phyloP scores from a whole-genome alignment of 2,113 vertebrate genomes.

The Formicarius rufipectus region DNA sequence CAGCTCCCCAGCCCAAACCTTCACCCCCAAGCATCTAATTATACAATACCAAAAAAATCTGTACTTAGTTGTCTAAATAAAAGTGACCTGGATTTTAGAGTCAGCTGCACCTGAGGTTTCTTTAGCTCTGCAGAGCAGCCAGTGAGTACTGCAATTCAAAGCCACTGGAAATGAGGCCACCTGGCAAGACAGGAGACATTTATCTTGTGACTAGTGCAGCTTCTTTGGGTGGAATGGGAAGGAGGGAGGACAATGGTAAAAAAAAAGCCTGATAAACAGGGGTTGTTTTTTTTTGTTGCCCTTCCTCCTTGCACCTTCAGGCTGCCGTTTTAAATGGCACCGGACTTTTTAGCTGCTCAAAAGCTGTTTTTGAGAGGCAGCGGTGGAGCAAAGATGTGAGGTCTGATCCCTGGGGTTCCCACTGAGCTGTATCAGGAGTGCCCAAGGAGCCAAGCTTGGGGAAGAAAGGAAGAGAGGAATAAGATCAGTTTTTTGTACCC shows the following conservation, averaged over 20 bases:
- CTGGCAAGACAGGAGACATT: background rate
- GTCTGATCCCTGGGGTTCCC: background rate
- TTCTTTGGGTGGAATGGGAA: background rate
- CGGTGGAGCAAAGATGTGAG: background rate
- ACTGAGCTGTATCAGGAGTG: background rate
- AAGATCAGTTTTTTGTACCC: background rate
- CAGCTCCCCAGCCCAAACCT: background rate
- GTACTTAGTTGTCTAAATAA: conserved; percentile 1
- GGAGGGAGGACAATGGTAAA: background rate
- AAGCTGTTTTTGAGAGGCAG: background rate
- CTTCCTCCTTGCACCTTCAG: background rate
- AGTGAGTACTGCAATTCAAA: background rate
- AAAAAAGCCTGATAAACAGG: background rate
- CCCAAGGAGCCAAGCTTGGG: background rate
- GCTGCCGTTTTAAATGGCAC: background rate
- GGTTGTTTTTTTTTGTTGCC: background rate
- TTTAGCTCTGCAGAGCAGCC: background rate
- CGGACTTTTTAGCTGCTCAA: background rate
- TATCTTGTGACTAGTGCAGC: background rate
- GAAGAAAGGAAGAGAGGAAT: background rate
- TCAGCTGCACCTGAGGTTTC: background rate
- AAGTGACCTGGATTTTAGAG: conserved; percentile 14
- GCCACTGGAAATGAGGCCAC: background rate
- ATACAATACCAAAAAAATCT: background rate
- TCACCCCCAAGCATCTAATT: background rate